Evolutionary conservation across 1,140 invertebrate genomes (phyloP), one percentile per base, ranked within the genome.

Genomic region (Ruditapes philippinarum): DNA sequence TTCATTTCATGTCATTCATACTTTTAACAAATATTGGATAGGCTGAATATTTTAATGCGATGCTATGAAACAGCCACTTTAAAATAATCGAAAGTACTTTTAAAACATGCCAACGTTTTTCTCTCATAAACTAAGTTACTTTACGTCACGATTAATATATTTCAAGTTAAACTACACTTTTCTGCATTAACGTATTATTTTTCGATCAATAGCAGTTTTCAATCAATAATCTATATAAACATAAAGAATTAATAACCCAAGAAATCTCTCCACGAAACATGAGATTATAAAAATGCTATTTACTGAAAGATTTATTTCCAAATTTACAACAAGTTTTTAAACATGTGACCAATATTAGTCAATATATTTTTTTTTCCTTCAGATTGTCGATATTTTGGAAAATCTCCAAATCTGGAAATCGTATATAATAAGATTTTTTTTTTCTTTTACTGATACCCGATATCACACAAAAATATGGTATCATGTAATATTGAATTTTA

Each of bases 221-320:
- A 78, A 78, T 78, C 74, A 78, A 78, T 78, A 78, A 51, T 78
- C 74, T 51, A 40, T 74, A 38, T 70, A 78, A 78, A 78, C 74
- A 40, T 78, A 51, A 49, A 78, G 74, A 78, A 78, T 78, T 78
- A 78, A 78, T 78, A 78, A 78, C 74, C 74, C 74, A 78, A 51
- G 74, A 78, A 78, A 78, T 78, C 74, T 78, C 31, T n/a, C 28
- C 11, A 12, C 19, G 45, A 78, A 51, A 51, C 45, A 31, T 51
- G 74, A 51, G 74, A 78, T 78, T 78, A 78, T 78, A 78, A 78
- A 78, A 78, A 51, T 19, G 74, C 42, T 78, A 78, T 78, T 57
- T 78, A 78, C 45, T 45, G 54, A 57, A 33, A 78, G 74, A 78
- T 78, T 78, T 78, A 78, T 78, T 78, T 78, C 74, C 31, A 78